Base-by-base conservation (phyloP, 2,797 vertebrate genomes). In the Hyperoplus immaculatus region DNA sequence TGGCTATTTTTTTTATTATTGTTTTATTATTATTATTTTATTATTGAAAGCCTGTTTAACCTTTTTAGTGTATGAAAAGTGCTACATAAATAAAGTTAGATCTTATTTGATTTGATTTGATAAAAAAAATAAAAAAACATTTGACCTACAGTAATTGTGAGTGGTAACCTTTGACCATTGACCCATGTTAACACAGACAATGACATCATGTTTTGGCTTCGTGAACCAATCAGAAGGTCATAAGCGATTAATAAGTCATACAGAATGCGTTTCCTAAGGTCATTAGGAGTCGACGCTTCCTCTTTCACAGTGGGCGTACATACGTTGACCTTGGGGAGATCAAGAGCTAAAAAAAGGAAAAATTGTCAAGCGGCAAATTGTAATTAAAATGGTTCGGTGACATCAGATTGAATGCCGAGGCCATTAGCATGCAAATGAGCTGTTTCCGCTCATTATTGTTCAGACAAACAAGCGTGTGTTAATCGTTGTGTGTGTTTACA, bases 401-500 rank as follows among this genome's bases (percentile, higher is more conserved):
- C 45, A 74, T 72, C 56, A 62, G 54, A 86, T 75, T 80, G 51
- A 78, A 77, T 76, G 75, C 84, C 65, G 53, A 70, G 54, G 45
- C 42, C 49, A 87, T 91, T 89, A 82, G 69, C 57, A 75, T 87
- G 86, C 68, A 77, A 84, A 84, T 82, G 49, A 89, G 82, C 77
- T 50, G 29, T 83, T 88, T 78, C 66, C 76, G 67, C 74, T 81
- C 66, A 77, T 86, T 81, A 87, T 75, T 80, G 75, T 54, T 51
- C 58, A 62, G 75, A 84, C 78, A 86, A 87, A 89, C 75, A 85
- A 66, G 63, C 15, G 1, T 41, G 16, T 68, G 83, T 54, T 84
- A 81, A 91, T 78, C 69, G 49, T 29, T 29, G 43, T 50, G 39
- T 51, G 58, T 87, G 82, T 78, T 82, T 80, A 65, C 64, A 75